phyloP scores from a whole-genome alignment of 1,140 invertebrate genomes.

The Drosophila navojoa region DNA sequence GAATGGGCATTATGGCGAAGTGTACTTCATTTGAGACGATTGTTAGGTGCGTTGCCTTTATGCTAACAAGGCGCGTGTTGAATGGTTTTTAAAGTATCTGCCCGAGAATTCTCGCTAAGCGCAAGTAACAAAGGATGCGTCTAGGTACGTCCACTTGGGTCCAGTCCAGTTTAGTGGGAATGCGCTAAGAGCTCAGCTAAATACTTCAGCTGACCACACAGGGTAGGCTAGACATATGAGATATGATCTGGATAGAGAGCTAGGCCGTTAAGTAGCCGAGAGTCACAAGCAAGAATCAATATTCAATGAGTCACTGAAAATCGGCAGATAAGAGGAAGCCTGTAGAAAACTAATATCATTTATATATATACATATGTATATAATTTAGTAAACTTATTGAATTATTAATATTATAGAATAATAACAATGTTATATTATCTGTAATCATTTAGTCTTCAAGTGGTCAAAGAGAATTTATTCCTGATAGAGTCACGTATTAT shows the following conservation, averaged over 20 bases:
- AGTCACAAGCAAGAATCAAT: conserved; percentile 1
- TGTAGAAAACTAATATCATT: too few relatives aligned
- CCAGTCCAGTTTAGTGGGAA: conserved; percentile 10
- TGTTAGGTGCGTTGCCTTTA: conserved; percentile 36
- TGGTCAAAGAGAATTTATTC: too few relatives aligned
- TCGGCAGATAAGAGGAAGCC: too few relatives aligned
- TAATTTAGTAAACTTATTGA: too few relatives aligned
- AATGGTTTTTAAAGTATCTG: conserved; percentile 56
- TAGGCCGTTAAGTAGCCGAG: not conserved
- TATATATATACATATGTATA: too few relatives aligned
- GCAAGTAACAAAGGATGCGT: conserved; percentile 34
- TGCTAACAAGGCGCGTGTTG: conserved; percentile 67
- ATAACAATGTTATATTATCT: too few relatives aligned
- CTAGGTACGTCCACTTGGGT: not conserved
- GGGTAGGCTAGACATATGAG: conserved; percentile 11
- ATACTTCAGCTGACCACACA: conserved; percentile 48
- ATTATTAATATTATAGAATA: too few relatives aligned
- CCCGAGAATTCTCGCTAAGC: conserved; percentile 47
- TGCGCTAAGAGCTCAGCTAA: conserved; percentile 22
- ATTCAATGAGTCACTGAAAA: not conserved
- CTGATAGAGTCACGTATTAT: too few relatives aligned
- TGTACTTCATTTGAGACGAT: conserved; percentile 47
- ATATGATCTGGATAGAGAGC: conserved; percentile 35
- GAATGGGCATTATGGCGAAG: conserved; percentile 58
- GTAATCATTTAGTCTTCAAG: too few relatives aligned